Evolutionary conservation across 2,888 invertebrate genomes (phyloP).

Genomic region (Phyllotreta cruciferae): DNA sequence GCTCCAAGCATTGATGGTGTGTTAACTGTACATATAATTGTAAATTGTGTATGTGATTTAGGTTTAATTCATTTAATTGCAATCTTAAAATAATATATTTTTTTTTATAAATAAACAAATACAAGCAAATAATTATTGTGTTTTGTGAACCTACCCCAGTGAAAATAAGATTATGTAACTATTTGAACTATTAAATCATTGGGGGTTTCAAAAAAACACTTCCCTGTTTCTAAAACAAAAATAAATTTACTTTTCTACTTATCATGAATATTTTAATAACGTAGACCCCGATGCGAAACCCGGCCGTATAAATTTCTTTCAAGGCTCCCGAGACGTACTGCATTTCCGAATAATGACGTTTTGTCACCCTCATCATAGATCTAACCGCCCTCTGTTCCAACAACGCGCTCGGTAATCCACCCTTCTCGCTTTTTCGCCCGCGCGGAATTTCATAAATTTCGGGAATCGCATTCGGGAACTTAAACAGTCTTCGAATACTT

Average conservation of each 20-base stretch:
- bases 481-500: constrained; percentile 32
- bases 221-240: too few species aligned
- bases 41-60: too few species aligned
- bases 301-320: constrained; percentile 21
- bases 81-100: too few species aligned
- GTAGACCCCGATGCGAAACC: constrained; percentile 17
- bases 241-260: background rate
- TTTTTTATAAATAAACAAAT: too few species aligned
- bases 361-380: constrained; percentile 32
- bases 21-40: background rate
- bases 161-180: too few species aligned
- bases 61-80: too few species aligned
- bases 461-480: constrained; percentile 35
- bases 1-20: constrained; percentile 41
- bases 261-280: constrained; percentile 25
- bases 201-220: too few species aligned
- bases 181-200: too few species aligned
- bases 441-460: constrained; percentile 39
- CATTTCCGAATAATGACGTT: constrained; percentile 32
- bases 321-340: constrained; percentile 18
- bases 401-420: constrained; percentile 25
- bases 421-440: constrained; percentile 22
- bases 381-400: constrained; percentile 18
- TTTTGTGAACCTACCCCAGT: too few species aligned
- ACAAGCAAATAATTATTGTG: too few species aligned